phyloP scores from a whole-genome alignment of 2,888 invertebrate species.

The Epirrita christyi region DNA sequence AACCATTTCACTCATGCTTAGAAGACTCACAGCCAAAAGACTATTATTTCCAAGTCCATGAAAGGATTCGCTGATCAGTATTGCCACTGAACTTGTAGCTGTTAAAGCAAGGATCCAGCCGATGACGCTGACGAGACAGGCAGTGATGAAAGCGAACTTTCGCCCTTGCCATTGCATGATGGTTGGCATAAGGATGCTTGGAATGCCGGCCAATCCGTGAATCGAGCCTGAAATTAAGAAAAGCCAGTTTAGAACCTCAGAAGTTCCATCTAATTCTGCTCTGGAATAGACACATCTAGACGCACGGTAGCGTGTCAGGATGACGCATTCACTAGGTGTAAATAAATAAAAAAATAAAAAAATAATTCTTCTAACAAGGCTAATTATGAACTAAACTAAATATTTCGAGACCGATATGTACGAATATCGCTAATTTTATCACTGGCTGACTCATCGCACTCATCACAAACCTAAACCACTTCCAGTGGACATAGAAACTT shows the following conservation, averaged over 20 bases:
- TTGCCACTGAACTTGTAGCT: conserved; percentile 11
- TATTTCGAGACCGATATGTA: no score
- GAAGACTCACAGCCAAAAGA: conserved; percentile 22
- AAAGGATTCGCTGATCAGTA: conserved; percentile 31
- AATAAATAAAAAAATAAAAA: no score
- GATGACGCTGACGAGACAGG: conserved; percentile 22
- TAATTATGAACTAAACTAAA: no score
- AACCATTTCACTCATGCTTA: conserved; percentile 34
- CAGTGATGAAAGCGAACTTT: conserved; percentile 27
- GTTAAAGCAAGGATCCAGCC: conserved; percentile 30
- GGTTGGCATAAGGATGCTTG: conserved; percentile 27
- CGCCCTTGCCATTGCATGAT: conserved; percentile 37
- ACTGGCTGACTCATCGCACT: no score
- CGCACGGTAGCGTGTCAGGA: no score
- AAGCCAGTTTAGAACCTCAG: background rate
- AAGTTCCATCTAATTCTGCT: no score
- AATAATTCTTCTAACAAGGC: no score
- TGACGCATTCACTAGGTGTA: no score
- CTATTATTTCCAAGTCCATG: conserved; percentile 34
- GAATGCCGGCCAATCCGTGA: conserved; percentile 36
- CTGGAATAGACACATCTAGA: no score
- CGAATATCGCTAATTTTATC: no score
- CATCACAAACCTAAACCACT: no score
- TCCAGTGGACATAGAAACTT: no score
- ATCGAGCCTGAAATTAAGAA: conserved; percentile 31